Conservation (phyloP, 1,140 invertebrate genomes). For the Xylocopa sonorina region DNA sequence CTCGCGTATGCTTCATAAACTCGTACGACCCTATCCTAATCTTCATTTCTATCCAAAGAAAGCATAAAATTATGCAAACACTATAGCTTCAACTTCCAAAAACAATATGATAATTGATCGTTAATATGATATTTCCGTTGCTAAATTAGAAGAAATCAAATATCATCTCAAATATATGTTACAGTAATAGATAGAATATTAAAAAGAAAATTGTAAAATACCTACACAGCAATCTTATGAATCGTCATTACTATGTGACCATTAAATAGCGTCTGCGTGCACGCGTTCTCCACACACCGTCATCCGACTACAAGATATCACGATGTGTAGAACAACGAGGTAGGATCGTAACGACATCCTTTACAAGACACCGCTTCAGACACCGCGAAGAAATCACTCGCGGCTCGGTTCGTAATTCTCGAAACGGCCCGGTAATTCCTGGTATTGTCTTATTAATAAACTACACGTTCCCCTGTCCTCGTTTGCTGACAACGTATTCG, state of each 20-base stretch:
- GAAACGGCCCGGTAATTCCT: slow-evolving; percentile 22
- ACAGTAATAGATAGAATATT: too few relatives aligned
- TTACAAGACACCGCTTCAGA: slow-evolving; percentile 24
- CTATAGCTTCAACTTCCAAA: too few relatives aligned
- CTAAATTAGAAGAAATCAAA: too few relatives aligned
- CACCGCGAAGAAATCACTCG: slow-evolving; percentile 10
- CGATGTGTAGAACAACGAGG: slow-evolving; percentile 45
- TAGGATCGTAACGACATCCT: slow-evolving; percentile 27
- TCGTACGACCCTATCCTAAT: too few relatives aligned
- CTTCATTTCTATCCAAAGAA: too few relatives aligned
- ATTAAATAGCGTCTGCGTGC: background rate
- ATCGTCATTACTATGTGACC: background rate
- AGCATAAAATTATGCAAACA: too few relatives aligned
- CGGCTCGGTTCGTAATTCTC: background rate
- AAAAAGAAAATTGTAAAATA: background rate
- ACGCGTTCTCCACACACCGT: background rate
- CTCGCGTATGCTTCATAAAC: too few relatives aligned
- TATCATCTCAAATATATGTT: too few relatives aligned
- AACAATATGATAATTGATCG: too few relatives aligned
- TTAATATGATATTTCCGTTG: too few relatives aligned
- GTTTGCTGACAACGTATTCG: slow-evolving; percentile 39
- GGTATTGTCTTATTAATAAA: slow-evolving; percentile 65
- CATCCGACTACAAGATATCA: background rate
- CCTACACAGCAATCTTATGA: background rate
- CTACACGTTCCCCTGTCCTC: slow-evolving; percentile 26